phyloP scores from a whole-genome alignment of 64 coral and sea anemone species.

The Astreopora myriophthalma region DNA sequence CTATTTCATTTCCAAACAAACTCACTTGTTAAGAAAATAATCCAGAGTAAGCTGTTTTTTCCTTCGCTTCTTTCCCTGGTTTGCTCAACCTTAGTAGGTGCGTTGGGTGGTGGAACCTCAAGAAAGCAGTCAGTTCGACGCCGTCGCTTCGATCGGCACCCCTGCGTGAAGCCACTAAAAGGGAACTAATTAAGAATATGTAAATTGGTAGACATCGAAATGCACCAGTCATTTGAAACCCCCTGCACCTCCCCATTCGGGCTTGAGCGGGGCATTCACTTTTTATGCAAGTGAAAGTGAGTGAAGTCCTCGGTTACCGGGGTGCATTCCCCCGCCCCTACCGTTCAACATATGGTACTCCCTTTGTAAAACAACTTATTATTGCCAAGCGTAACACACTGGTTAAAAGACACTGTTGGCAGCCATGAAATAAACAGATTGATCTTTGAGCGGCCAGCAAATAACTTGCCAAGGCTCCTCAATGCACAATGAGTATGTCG shows the following conservation, averaged over 20 bases:
- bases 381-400: background rate
- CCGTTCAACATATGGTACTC: background rate
- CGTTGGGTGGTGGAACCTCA: too few species aligned
- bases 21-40: too few species aligned
- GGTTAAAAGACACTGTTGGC: background rate
- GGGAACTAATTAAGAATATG: too few species aligned
- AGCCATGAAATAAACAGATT: background rate
- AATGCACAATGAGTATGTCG: background rate
- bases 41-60: too few species aligned
- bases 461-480: background rate
- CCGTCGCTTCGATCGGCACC: too few species aligned
- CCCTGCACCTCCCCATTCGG: background rate
- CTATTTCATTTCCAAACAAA: too few species aligned
- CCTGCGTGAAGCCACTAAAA: too few species aligned
- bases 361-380: background rate
- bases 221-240: background rate
- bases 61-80: too few species aligned
- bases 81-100: too few species aligned
- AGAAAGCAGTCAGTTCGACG: too few species aligned
- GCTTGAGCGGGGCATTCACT: constrained; percentile 9
- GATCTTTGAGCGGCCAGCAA: background rate
- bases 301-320: background rate
- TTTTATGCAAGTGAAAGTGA: constrained; percentile 17
- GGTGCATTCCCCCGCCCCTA: too few species aligned
- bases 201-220: too few species aligned